Base-by-base conservation (phyloP, 1,140 invertebrate species). In the Cydia strobilella region DNA sequence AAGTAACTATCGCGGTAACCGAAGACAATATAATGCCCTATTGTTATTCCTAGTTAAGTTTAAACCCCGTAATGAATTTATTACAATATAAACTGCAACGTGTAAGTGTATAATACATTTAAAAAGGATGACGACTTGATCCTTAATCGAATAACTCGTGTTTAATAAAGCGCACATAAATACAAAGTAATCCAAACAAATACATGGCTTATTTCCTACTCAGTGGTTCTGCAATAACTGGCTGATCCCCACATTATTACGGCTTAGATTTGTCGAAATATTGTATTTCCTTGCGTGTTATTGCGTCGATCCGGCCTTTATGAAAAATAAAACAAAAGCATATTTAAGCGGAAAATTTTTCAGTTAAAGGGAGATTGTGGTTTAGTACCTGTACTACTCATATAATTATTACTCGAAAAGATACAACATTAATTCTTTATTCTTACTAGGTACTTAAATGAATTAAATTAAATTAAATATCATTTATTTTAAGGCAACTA, bases 231-330 rank as follows among this genome's bases (percentile, higher is more conserved):
- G 65, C 65, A 69, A 69, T 69, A 69, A 69, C 65, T 69, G 65
- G 65, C 65, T 39, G 65, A 69, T 69, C 65, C 65, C 18, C 31
- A 35, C 63, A 69, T 69, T 69, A 69, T 69, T 69, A 18, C 65
- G 65, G 9, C 65, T 42, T 69, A 42, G 31, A 15, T 35, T 69
- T 39, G 31, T 69, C 31, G 65, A 39, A 69, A 69, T 69, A 69
- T 69, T 20, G n/a, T 42, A 69, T 20, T 69, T 69, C 35, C 31
- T 23, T 69, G 20, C 65, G 15, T 31, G 63, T 66, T 69, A 69
- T 69, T 69, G 65, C 18, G 35, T 35, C 35, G 65, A 69, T 39
- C 65, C 31, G 65, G 12, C 62, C 31, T 39, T n/a, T 42, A 69
- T 42, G 65, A 69, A 69, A 69, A 69, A 69, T 25, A 25, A 42